phyloP scores from a whole-genome alignment of 2,888 invertebrate species.

The Leucophora obtusa region DNA sequence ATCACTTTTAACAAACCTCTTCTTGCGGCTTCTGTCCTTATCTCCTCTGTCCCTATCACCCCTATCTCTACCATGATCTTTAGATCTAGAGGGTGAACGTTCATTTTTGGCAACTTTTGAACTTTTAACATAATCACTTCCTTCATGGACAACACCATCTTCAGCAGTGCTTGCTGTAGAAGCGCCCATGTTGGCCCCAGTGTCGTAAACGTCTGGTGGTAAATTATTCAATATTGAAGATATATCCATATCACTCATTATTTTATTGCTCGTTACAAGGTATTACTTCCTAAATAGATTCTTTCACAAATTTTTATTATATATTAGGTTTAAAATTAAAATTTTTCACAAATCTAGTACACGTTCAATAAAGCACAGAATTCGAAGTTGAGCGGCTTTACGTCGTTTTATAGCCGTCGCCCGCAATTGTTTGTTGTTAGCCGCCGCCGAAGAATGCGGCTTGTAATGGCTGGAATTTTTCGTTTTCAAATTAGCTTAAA shows the following conservation, averaged over 20 bases:
- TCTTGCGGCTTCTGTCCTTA: conserved; percentile 67
- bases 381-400: too few species aligned
- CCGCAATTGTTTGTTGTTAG: too few species aligned
- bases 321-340: not conserved
- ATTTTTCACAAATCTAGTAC: not conserved
- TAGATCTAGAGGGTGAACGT: conserved; percentile 70
- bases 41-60: conserved; percentile 64
- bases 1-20: conserved; percentile 65
- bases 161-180: conserved; percentile 48
- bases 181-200: conserved; percentile 58
- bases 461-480: too few species aligned
- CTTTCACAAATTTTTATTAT: not conserved
- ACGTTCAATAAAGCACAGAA: too few species aligned
- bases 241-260: conserved; percentile 44
- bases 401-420: too few species aligned
- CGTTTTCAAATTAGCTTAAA: too few species aligned
- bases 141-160: conserved; percentile 67
- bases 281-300: not conserved
- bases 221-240: conserved; percentile 36
- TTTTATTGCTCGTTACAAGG: not conserved
- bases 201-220: conserved; percentile 43
- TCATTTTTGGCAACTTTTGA: conserved; percentile 62
- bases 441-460: too few species aligned
- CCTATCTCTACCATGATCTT: conserved; percentile 44
- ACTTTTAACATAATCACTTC: conserved; percentile 67